Conservation (phyloP, 2,888 invertebrate species). For the Lochmaea capreae region DNA sequence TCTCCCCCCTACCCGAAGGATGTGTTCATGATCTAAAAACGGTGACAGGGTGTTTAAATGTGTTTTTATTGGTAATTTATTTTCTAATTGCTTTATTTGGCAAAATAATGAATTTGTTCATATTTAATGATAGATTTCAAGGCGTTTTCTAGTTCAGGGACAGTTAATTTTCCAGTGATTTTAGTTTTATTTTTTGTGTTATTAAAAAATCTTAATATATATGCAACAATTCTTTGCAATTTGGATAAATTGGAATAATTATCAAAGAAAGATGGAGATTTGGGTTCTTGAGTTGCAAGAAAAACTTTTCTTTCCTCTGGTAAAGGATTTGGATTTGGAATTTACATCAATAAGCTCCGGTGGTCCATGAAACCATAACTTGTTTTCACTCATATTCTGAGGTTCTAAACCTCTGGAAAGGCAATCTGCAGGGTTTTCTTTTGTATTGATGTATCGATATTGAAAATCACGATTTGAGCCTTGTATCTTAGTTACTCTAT, state of each 20-base stretch:
- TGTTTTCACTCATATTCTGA: too few relatives aligned
- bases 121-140: conserved; percentile 12
- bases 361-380: too few relatives aligned
- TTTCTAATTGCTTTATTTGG: background rate
- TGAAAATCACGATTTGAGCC: too few relatives aligned
- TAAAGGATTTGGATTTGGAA: too few relatives aligned
- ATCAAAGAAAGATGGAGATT: background rate
- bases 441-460: too few relatives aligned
- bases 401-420: too few relatives aligned
- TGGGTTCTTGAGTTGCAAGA: too few relatives aligned
- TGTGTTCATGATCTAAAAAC: conserved; percentile 8
- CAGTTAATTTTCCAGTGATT: background rate
- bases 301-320: too few relatives aligned
- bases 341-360: too few relatives aligned
- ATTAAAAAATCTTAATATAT: background rate
- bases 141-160: background rate
- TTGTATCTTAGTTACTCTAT: too few relatives aligned
- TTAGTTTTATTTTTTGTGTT: conserved; percentile 1
- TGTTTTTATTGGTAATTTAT: background rate
- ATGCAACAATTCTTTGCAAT: background rate
- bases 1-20: conserved; percentile 22
- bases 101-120: background rate
- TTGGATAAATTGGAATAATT: background rate
- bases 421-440: too few relatives aligned
- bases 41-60: conserved; percentile 3